Base-by-base conservation (phyloP, 2,888 invertebrate genomes). In the Petrolisthes manimaculis region DNA sequence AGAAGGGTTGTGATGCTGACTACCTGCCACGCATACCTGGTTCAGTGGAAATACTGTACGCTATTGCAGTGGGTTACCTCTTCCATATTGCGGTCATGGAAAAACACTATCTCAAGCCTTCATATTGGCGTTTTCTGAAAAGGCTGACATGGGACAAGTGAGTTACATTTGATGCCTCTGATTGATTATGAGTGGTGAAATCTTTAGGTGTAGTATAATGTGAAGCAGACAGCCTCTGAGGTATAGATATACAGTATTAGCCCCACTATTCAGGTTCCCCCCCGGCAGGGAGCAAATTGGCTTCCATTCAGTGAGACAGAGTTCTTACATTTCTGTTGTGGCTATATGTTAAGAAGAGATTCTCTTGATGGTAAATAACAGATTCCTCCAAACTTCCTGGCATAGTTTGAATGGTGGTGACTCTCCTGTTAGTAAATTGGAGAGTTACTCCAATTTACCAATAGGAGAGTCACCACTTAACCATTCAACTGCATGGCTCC, bases 101-200 rank as follows among this genome's bases (percentile, higher is more conserved):
- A 92, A 96, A 97, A 0, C 95, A 95, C 89, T 95, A 95, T 92
- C 93, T 97, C 91, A 94, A 97, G 91, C 94, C 95, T n/a, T 96
- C 96, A 86, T 97, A 97, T 93, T 96, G 96, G 95, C 96, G 95
- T 92, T 97, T 97, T 93, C 93, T 97, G 75, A 94, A 95, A 91
- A 94, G 94, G 89, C 94, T 97, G 90, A 97, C 97, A 0, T 96
- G 96, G 81, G 92, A 93, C 91, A 89, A 86, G 91, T 91, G 14
- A 83, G 82, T 51, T 12, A 53, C 14, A 5, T n/a, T 12, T n/a
- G 8, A 12, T 18, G 37, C 9, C 4, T 14, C 14, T 75, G 54
- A 18, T 75, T n/a, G 51, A n/a, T 51, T 9, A 8, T 6, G 51
- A 6, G 14, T 83, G 9, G 53, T 75, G 18, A 12, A 18, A 37